Conservation (phyloP, 2,797 vertebrate genomes). For the Neosilurus hyrtlii region DNA sequence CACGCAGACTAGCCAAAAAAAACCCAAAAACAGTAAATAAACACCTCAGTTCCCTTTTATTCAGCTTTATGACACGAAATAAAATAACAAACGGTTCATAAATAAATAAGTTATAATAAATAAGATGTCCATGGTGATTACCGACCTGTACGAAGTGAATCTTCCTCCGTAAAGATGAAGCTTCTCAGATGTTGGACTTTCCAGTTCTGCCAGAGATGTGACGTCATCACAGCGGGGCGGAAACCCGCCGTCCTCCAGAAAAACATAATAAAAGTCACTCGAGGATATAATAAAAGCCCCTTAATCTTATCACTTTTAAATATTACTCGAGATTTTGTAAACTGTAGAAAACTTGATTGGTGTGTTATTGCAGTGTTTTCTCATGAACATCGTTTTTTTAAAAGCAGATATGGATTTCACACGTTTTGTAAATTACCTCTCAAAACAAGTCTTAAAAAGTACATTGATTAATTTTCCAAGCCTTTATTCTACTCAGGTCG, state of each 20-base stretch:
- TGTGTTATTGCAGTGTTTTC: not conserved
- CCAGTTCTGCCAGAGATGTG: constrained; percentile 9
- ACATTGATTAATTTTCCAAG: too few species aligned
- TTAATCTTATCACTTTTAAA: not conserved
- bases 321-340: not conserved
- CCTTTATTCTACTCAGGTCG: too few species aligned
- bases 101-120: not conserved
- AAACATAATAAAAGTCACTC: constrained; percentile 18
- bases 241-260: not conserved
- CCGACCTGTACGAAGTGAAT: not conserved
- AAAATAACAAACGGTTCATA: not conserved
- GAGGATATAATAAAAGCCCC: not conserved
- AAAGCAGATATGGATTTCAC: not conserved
- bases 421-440: not conserved
- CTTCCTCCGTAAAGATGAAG: not conserved
- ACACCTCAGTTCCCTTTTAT: not conserved
- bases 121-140: not conserved
- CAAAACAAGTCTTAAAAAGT: not conserved
- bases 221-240: not conserved
- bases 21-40: not conserved
- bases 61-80: not conserved
- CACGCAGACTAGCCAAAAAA: not conserved
- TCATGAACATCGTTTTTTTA: not conserved
- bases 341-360: not conserved
- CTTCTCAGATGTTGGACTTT: constrained; percentile 16